Evolutionary conservation across 2,113 vertebrate species (phyloP), one percentile per base, ranked within the genome.

Genomic region (Montifringilla adamsi): DNA sequence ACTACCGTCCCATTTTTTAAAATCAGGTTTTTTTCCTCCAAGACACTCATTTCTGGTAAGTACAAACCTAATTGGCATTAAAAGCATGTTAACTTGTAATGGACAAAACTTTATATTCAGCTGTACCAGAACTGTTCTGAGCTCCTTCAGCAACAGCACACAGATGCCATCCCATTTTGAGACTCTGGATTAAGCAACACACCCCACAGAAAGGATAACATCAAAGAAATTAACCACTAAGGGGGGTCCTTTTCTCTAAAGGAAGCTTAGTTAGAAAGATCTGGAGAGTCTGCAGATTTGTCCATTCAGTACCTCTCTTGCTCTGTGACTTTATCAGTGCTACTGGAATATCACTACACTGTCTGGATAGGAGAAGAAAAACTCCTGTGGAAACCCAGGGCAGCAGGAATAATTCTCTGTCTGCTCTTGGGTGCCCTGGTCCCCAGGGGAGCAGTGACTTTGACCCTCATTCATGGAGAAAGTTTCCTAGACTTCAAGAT

Each of bases 101-200:
- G 4, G 27, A 41, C 39, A 78, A 41, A 69, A 56, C 14, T 28
- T 35, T 8, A 4, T 12, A 52, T 31, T 58, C 0, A 0, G 12
- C 22, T 37, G 8, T 13, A 72, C 21, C 44, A 46, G 33, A 89
- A 91, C 8, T 49, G 24, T 47, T 87, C 37, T 7, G 7, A 52
- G 11, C 13, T 91, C 15, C 44, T 91, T 68, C 59, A 68, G 43
- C 50, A 75, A 31, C 0, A 84, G 49, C 4, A 53, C 35, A 62
- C 7, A 31, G 24, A 35, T 17, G 26, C 8, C 15, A 55, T 37
- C 8, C 8, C 37, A 39, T 21, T 60, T 1, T 21, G 37, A 27
- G 19, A 66, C 43, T 35, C n/a, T 7, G 14, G 41, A 87, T 59
- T 33, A 91, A n/a, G n/a, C 31, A 87, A 46, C 35, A 67, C 27